Evolutionary conservation across 2,888 invertebrate species (phyloP).

Genomic region (Erynnis tages): DNA sequence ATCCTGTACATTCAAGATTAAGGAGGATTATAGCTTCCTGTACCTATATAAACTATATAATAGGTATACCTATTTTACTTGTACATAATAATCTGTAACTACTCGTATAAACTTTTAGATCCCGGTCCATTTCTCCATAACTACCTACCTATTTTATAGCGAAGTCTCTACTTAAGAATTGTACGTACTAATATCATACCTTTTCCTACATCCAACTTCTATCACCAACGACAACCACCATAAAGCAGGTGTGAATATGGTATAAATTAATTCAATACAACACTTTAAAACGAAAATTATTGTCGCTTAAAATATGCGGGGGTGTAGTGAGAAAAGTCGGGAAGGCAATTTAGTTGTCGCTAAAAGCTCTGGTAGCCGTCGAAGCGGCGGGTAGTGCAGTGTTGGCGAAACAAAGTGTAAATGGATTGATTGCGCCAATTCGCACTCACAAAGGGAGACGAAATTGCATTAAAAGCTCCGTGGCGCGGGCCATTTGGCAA

Average conservation of each 20-base stretch:
- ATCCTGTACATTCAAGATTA: too few species aligned
- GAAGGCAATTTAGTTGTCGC: slow-evolving; percentile 56
- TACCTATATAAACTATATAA: too few species aligned
- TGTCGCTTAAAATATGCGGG: slow-evolving; percentile 25
- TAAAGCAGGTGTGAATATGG: neutral
- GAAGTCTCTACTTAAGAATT: too few species aligned
- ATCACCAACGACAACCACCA: too few species aligned
- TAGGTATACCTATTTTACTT: too few species aligned
- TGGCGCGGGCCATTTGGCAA: slow-evolving; percentile 74
- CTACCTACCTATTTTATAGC: too few species aligned
- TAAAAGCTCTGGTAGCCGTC: slow-evolving; percentile 60
- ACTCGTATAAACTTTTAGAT: too few species aligned
- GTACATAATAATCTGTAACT: too few species aligned
- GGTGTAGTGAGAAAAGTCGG: slow-evolving; percentile 37
- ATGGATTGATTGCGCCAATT: slow-evolving; percentile 82
- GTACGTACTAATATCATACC: too few species aligned
- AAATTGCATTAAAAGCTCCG: slow-evolving; percentile 81
- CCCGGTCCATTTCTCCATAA: too few species aligned
- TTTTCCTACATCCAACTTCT: too few species aligned
- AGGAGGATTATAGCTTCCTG: too few species aligned
- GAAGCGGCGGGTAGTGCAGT: slow-evolving; percentile 43
- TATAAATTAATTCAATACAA: neutral
- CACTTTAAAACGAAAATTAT: slow-evolving; percentile 23
- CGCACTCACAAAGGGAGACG: slow-evolving; percentile 72
- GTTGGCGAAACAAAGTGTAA: slow-evolving; percentile 82